These are phyloP conservation scores for Exephanes ischioxanthus DNA, from an alignment of 2,888 invertebrate genomes.

Conservation along the genomic window DNA sequence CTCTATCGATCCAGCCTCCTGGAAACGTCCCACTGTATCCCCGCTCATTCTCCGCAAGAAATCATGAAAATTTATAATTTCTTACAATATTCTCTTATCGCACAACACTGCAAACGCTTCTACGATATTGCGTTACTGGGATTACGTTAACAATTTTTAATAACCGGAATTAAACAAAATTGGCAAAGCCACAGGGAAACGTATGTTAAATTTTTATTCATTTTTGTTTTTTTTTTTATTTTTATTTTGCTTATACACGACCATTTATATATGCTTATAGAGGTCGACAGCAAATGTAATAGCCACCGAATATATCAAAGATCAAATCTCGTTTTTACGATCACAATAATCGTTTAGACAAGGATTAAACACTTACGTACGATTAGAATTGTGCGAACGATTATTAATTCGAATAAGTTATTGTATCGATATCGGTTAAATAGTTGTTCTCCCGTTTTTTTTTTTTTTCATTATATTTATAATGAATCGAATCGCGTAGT, in stretches of 20 bases:
- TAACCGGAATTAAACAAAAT: constrained; percentile 1
- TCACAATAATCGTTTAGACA: constrained; percentile 34
- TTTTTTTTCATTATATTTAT: constrained; percentile 13
- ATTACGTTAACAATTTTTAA: neutral
- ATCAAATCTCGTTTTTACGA: constrained; percentile 23
- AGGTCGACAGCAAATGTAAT: constrained; percentile 52
- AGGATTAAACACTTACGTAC: constrained; percentile 40
- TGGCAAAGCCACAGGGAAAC: constrained; percentile 3
- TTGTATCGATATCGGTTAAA: constrained; percentile 9
- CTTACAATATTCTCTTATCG: constrained; percentile 5
- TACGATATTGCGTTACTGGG: neutral
- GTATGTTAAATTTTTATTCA: constrained; percentile 2
- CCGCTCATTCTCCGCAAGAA: constrained; percentile 32
- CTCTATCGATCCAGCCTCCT: constrained; percentile 67
- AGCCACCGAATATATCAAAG: constrained; percentile 49
- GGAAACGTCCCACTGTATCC: constrained; percentile 40
- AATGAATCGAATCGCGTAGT: constrained; percentile 20
- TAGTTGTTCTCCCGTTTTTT: neutral
- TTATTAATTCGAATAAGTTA: constrained; percentile 22
- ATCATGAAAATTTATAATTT: constrained; percentile 29
- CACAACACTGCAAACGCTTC: neutral
- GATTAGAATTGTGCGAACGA: constrained; percentile 34
- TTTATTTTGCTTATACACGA: constrained; percentile 25
- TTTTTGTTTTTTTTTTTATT: constrained; percentile 3
- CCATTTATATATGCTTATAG: constrained; percentile 33